Conservation (phyloP, 2,888 invertebrate genomes). For the Coenonympha glycerion region DNA sequence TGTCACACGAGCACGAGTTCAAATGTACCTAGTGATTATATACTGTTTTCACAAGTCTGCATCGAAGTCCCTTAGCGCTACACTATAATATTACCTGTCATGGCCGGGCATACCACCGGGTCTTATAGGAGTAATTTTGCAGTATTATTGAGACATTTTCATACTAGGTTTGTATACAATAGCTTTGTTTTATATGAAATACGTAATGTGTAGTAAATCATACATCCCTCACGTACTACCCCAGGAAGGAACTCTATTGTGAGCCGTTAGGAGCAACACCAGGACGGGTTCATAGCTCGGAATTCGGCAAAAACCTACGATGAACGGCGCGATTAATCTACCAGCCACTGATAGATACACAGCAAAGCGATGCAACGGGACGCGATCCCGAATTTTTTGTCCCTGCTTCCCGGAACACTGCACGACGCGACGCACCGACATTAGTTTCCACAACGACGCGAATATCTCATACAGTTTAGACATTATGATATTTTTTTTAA, state of each 20-base stretch:
- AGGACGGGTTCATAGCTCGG: not conserved
- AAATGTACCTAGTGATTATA: too few relatives aligned
- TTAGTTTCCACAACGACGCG: slow-evolving; percentile 7
- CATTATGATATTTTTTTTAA: not conserved
- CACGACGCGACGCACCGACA: not conserved
- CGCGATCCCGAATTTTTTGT: slow-evolving; percentile 17
- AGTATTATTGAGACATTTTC: too few relatives aligned
- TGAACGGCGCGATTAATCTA: slow-evolving; percentile 32
- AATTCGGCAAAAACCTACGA: slow-evolving; percentile 27
- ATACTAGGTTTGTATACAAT: too few relatives aligned
- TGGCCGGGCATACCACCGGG: too few relatives aligned
- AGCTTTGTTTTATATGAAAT: too few relatives aligned
- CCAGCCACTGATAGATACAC: slow-evolving; percentile 35
- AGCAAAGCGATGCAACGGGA: slow-evolving; percentile 25
- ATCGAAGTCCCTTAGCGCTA: too few relatives aligned
- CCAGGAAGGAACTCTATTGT: not conserved
- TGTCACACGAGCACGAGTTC: too few relatives aligned
- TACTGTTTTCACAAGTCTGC: too few relatives aligned
- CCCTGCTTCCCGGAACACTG: slow-evolving; percentile 7
- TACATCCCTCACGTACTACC: too few relatives aligned
- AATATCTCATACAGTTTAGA: slow-evolving; percentile 5
- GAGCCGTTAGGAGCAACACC: not conserved
- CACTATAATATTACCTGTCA: too few relatives aligned
- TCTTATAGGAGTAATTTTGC: too few relatives aligned
- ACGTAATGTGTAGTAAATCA: too few relatives aligned